These are phyloP conservation scores for Lampropteryx suffumata DNA, from an alignment of 2,888 invertebrate species.

Conservation along the genomic window DNA sequence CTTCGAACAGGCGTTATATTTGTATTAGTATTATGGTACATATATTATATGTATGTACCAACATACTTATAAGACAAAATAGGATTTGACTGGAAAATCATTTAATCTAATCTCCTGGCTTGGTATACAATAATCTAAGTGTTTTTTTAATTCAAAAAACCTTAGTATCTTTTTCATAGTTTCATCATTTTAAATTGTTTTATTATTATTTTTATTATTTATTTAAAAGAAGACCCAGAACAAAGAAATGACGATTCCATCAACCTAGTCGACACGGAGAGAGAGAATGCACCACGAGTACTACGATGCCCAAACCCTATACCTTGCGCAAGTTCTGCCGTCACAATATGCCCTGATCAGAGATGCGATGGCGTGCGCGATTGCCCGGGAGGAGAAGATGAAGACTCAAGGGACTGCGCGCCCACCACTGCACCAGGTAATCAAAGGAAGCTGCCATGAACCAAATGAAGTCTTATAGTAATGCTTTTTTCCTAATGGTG, in stretches of 20 bases:
- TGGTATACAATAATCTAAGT: background rate
- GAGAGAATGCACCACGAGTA: background rate
- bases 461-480: too few relatives aligned
- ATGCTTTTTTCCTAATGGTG: too few relatives aligned
- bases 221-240: conserved; percentile 3
- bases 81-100: too few relatives aligned
- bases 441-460: background rate
- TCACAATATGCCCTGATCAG: conserved; percentile 36
- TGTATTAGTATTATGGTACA: too few relatives aligned
- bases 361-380: conserved; percentile 37
- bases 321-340: conserved; percentile 32
- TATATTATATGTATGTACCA: too few relatives aligned
- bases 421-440: background rate
- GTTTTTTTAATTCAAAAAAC: background rate
- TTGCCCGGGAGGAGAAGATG: conserved; percentile 46
- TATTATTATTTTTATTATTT: background rate
- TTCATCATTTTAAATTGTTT: background rate
- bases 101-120: too few relatives aligned
- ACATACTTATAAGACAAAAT: too few relatives aligned
- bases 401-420: conserved; percentile 25
- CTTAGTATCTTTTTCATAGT: too few relatives aligned
- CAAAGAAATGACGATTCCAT: conserved; percentile 2
- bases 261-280: conserved; percentile 6
- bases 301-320: conserved; percentile 21
- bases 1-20: too few relatives aligned